Evolutionary conservation across 2,797 vertebrate species (phyloP), one percentile per base, ranked within the genome.

Genomic region (Cyclopterus lumpus): DNA sequence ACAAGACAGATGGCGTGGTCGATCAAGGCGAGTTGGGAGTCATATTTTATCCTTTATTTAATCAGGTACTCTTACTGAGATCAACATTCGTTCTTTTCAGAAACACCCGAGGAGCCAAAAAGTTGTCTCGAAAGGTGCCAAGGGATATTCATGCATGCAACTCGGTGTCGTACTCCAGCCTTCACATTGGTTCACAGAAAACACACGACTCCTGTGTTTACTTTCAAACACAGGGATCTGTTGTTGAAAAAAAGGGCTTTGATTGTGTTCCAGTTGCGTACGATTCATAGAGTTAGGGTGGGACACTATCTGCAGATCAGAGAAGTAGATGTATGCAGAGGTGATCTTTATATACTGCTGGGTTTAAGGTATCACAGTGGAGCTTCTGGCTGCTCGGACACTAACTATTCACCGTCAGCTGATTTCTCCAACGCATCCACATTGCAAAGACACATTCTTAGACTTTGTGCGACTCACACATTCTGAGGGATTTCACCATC

Each of bases 21-120:
- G 65, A 75, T 82, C 86, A 71, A 76, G 76, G 53, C 53, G 28
- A 80, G 73, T 87, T 51, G 77, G 77, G 68, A 88, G 69, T 80
- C 82, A 82, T 86, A 83, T 79, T 85, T 83, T 82, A 82, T 82
- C 82, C 67, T 89, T 83, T 86, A 81, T 79, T 86, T 75, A 79
- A 82, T 86, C 83, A 82, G 79, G 58, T 77, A 63, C 68, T 71
- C 66, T 64, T 60, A 51, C 62, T 54, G 62, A 80, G 71, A 83
- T 82, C 79, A 62, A 61, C 65, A 76, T 70, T 65, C 69, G 55
- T 72, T 81, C 71, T 72, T 22, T 64, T 73, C 66, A 72, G 9
- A 76, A 40, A 67, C 75, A 85, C 71, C 55, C 10, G 9, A 73
- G 60, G 24, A 79, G 48, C 26, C 18, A 46, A 53, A 54, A 42